These are phyloP conservation scores for Trachelus troglodyta DNA, from an alignment of 2,888 invertebrate genomes.

Conservation along the genomic window DNA sequence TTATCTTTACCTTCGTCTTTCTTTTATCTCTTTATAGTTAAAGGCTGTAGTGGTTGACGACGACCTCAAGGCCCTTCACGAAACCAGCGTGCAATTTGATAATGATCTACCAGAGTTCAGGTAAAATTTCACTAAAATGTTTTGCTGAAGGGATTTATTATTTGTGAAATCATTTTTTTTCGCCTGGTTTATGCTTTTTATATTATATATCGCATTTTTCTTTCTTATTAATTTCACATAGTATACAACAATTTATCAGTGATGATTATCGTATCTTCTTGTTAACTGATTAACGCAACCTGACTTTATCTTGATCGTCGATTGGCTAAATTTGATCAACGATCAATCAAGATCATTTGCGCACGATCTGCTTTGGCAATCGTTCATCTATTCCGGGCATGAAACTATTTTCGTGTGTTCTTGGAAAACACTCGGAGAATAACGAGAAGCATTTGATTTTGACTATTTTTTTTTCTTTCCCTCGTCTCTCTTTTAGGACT, in stretches of 20 bases:
- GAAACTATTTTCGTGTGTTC: not conserved
- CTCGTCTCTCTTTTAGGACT: conserved; percentile 65
- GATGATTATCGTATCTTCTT: not conserved
- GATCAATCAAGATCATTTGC: not conserved
- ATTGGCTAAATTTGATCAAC: not conserved
- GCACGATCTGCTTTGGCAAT: not conserved
- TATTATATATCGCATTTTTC: no score
- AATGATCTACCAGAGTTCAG: conserved; percentile 93
- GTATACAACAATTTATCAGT: not conserved
- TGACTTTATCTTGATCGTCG: not conserved
- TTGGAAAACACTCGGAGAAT: not conserved
- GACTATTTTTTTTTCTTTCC: not conserved
- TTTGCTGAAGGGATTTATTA: not conserved
- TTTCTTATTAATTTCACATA: not conserved
- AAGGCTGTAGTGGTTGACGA: conserved; percentile 89
- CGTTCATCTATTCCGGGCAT: not conserved
- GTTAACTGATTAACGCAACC: not conserved
- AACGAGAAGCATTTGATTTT: not conserved
- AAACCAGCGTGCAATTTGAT: conserved; percentile 90
- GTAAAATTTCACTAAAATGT: conserved; percentile 64
- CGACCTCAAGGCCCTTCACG: conserved; percentile 77
- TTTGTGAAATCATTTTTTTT: not conserved
- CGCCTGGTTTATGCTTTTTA: no score
- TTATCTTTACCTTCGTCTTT: not conserved
- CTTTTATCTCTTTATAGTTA: conserved; percentile 72